Evolutionary conservation across 2,888 invertebrate species (phyloP), one percentile per base, ranked within the genome.

Genomic region (Clepsis dumicolana): DNA sequence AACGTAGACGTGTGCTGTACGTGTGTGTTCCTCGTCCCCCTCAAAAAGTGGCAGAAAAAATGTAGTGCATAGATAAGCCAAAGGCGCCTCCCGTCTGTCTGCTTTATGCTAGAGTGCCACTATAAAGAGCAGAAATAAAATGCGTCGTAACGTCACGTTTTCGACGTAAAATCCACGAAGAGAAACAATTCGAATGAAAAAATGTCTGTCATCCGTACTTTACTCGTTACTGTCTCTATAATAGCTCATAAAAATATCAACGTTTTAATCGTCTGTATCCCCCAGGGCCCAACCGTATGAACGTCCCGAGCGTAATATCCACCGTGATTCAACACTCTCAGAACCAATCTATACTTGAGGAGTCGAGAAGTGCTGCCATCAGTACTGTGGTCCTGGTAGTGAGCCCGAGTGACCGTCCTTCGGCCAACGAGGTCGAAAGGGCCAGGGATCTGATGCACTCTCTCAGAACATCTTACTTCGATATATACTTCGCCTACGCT

Each of bases 221-320:
- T n/a, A n/a, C n/a, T n/a, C n/a, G n/a, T n/a, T n/a, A n/a, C n/a
- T n/a, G n/a, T n/a, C n/a, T n/a, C n/a, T n/a, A n/a, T n/a, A n/a
- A 44, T 18, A 41, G 7, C 7, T 16, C 44, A 18, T 8, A 16
- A 8, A 7, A 18, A 44, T 44, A 27, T n/a, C 14, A 25, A 53
- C 7, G n/a, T 27, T 27, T 21, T n/a, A 35, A 35, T 18, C 4
- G 14, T 14, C 21, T 2, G 14, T 56, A n/a, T 35, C 14, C 12
- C 48, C 35, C 79, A 95, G 95, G 94, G 94, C 94, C 94, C 0
- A 89, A 88, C 60, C 90, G 94, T 7, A 79, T 95, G 18, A 93
- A 94, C 71, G 79, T 95, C 4, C 90, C 94, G 2, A 87, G 81
- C 35, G 88, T 94, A 50, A 84, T 95, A 73, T 91, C 94, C 41